phyloP scores from a whole-genome alignment of 2,113 vertebrate species.

The Cyanoramphus novaezelandiae region DNA sequence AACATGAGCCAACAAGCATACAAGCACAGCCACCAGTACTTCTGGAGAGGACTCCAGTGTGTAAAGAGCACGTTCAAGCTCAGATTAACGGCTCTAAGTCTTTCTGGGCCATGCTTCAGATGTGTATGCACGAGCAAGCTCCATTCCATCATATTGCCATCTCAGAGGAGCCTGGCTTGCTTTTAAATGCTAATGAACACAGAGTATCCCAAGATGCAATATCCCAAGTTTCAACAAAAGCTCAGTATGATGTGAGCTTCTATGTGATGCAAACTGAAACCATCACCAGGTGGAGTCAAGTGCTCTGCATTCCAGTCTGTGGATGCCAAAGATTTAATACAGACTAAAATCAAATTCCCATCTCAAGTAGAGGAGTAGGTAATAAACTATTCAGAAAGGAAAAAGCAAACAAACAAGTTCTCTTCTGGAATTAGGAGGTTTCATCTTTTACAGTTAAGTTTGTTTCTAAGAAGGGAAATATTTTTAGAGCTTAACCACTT shows the following conservation, averaged over 20 bases:
- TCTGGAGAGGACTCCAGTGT: neutral
- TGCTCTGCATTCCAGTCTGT: neutral
- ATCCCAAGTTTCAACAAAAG: neutral
- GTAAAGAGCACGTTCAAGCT: neutral
- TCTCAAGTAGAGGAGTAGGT: neutral
- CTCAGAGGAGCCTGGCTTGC: neutral
- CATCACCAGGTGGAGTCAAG: neutral
- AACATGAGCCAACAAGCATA: neutral
- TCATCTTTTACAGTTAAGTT: neutral
- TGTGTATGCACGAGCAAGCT: neutral
- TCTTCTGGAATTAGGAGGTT: neutral
- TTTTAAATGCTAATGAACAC: neutral
- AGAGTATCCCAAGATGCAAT: neutral
- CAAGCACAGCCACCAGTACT: neutral
- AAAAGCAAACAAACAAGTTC: conserved; percentile 9
- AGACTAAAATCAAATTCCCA: conserved; percentile 1
- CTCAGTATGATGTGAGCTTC: neutral
- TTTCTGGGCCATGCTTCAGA: neutral
- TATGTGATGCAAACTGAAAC: neutral
- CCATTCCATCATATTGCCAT: neutral
- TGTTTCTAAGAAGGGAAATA: neutral
- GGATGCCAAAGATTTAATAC: neutral
- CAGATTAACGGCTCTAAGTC: neutral
- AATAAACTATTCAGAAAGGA: conserved; percentile 5
- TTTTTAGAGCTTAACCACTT: conserved; percentile 24